These are phyloP conservation scores for Phortica okadai DNA, from an alignment of 2,888 invertebrate genomes.

Conservation along the genomic window DNA sequence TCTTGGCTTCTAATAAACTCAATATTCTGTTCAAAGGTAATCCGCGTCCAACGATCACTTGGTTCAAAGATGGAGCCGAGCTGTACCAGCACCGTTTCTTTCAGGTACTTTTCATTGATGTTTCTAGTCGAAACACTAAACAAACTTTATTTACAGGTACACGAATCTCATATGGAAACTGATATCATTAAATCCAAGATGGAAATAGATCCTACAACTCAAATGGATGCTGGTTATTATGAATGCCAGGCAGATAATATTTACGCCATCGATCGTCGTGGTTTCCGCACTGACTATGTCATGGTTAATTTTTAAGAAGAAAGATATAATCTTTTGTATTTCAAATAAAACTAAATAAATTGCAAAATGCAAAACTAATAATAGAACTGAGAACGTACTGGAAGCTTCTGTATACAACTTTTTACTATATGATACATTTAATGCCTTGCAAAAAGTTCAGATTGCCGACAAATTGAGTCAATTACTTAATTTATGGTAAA, in stretches of 20 bases:
- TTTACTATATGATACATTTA: no score
- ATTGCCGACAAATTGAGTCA: conserved; percentile 71
- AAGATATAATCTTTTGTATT: no score
- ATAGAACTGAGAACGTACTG: no score
- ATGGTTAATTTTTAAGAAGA: conserved; percentile 74
- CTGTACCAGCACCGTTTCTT: conserved; percentile 92
- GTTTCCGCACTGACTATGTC: conserved; percentile 90
- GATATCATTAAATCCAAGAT: conserved; percentile 93
- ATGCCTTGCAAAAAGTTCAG: not conserved
- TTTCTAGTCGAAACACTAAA: not conserved
- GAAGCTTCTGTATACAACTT: no score
- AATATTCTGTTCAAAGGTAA: conserved; percentile 68
- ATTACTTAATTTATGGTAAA: conserved; percentile 72
- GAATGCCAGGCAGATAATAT: conserved; percentile 96
- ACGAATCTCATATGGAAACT: conserved; percentile 89
- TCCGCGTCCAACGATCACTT: conserved; percentile 93
- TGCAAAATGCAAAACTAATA: no score
- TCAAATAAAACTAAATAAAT: no score
- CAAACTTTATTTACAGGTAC: conserved; percentile 80
- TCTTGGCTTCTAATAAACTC: not conserved
- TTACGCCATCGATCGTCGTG: conserved; percentile 92
- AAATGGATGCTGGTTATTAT: conserved; percentile 96
- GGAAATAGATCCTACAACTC: conserved; percentile 95
- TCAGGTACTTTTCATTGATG: conserved; percentile 79
- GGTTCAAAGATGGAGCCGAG: conserved; percentile 97